Percentiles rank a stretch among this genome's conserved stretches.
Conservation (phyloP, 2,888 invertebrate species). For the Chromoteleia sp. region DNA sequence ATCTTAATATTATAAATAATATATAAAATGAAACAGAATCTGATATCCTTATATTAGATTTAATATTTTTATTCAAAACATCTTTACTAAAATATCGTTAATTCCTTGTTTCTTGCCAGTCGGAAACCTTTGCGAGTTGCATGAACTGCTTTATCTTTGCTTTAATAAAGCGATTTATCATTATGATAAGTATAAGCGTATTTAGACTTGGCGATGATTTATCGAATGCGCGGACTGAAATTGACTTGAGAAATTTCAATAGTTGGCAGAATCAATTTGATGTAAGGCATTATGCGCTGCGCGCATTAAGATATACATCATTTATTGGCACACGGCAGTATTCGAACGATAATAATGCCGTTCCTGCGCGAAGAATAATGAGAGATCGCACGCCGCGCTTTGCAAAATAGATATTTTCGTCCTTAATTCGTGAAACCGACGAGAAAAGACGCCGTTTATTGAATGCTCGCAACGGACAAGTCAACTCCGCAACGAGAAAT, state of each 20-base stretch:
- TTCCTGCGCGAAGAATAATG: conserved; percentile 56
- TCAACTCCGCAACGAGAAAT: conserved; percentile 1
- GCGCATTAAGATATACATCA: conserved; percentile 65
- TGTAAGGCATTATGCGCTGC: conserved; percentile 58
- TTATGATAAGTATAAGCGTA: conserved; percentile 54
- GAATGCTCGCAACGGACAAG: conserved; percentile 16
- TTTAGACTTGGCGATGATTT: conserved; percentile 54
- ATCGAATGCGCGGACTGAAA: conserved; percentile 50
- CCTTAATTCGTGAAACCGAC: conserved; percentile 42
- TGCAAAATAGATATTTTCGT: conserved; percentile 47
- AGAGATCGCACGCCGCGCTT: conserved; percentile 31
- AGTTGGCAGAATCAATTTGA: conserved; percentile 69
- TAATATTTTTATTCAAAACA: no score
- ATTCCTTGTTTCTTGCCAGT: neutral
- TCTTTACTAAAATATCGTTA: no score
- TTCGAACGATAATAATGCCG: conserved; percentile 60
- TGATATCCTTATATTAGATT: no score
- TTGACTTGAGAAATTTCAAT: conserved; percentile 67
- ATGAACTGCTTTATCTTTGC: conserved; percentile 50
- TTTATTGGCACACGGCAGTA: conserved; percentile 60
- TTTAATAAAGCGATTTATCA: no score
- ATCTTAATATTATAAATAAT: no score
- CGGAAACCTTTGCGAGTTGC: conserved; percentile 14
- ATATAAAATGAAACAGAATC: no score
- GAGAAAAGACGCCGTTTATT: conserved; percentile 34